A percentile compares a stretch with the other conserved stretches of the same genome.
Evolutionary conservation across 2,888 invertebrate genomes (phyloP).

Genomic region (Steinernema hermaphroditum): DNA sequence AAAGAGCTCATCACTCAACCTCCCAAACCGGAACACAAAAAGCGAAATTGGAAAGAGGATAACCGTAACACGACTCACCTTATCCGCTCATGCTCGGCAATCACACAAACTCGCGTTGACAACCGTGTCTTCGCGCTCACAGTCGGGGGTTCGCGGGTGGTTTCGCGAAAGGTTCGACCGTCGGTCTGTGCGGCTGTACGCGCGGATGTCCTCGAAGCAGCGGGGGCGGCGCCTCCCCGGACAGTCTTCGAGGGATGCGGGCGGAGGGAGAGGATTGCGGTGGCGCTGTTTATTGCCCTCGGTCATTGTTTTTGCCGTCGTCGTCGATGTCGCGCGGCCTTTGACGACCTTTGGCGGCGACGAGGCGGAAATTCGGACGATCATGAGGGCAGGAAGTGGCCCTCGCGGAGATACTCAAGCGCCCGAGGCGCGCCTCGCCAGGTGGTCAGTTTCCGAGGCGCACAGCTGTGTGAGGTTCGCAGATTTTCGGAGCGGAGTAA

Average conservation of each 20-base stretch:
- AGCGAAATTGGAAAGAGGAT: slow-evolving; percentile 2
- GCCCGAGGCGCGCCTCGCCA: neutral
- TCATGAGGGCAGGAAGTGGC: neutral
- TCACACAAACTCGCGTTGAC: slow-evolving; percentile 5
- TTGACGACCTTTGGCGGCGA: slow-evolving; percentile 12
- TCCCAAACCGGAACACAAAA: neutral
- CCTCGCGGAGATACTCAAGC: neutral
- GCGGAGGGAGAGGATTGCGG: slow-evolving; percentile 38
- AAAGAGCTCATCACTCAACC: too few relatives aligned
- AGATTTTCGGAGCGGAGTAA: neutral
- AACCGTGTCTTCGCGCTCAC: slow-evolving; percentile 22
- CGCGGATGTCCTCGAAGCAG: slow-evolving; percentile 1
- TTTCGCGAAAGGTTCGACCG: slow-evolving; percentile 13
- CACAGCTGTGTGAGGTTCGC: neutral
- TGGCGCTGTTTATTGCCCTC: slow-evolving; percentile 37
- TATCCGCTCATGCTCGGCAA: neutral
- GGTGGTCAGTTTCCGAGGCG: neutral
- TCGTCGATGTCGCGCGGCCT: neutral
- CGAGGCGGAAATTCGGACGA: slow-evolving; percentile 9
- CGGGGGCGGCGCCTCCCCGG: neutral
- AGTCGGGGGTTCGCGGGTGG: neutral
- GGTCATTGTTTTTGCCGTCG: slow-evolving; percentile 8
- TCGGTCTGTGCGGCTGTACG: neutral
- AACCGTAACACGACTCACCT: slow-evolving; percentile 23
- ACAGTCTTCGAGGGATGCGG: neutral